Percentiles rank a stretch among this genome's conserved stretches.
phyloP scores from a whole-genome alignment of 2,113 vertebrate genomes.

The Emydura subglobosa region DNA sequence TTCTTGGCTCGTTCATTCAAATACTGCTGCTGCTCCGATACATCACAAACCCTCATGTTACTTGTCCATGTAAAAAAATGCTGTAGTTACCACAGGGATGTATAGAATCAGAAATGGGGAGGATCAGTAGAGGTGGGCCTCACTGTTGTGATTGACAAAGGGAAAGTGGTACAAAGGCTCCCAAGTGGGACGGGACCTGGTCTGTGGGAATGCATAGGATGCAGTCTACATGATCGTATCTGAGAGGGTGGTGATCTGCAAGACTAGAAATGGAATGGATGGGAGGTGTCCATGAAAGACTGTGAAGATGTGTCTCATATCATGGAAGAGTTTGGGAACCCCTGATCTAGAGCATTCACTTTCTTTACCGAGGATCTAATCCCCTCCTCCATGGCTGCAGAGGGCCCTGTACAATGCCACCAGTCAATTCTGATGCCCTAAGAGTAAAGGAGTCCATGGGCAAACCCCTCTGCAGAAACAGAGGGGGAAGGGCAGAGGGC shows the following conservation, averaged over 20 bases:
- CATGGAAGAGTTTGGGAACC: neutral
- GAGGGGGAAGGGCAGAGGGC: neutral
- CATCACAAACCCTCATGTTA: neutral
- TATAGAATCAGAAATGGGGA: neutral
- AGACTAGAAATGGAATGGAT: neutral
- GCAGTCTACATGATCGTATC: neutral
- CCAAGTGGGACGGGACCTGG: neutral
- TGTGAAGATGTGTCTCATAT: neutral
- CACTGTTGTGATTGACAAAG: neutral
- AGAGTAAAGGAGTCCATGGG: neutral
- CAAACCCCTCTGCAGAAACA: neutral
- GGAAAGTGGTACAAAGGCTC: neutral
- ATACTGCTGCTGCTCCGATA: neutral
- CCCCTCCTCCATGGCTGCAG: accelerated
- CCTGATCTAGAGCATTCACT: neutral
- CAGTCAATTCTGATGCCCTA: neutral
- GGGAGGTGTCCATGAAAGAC: neutral
- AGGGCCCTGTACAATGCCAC: neutral
- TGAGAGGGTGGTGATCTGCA: neutral
- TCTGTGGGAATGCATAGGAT: neutral
- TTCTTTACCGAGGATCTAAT: neutral
- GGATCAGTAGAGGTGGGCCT: neutral
- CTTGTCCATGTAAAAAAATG: neutral
- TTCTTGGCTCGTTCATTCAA: neutral
- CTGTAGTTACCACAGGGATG: neutral